Evolutionary conservation across 1,140 invertebrate species (phyloP).

Genomic region (Chrysopa pallens): DNA sequence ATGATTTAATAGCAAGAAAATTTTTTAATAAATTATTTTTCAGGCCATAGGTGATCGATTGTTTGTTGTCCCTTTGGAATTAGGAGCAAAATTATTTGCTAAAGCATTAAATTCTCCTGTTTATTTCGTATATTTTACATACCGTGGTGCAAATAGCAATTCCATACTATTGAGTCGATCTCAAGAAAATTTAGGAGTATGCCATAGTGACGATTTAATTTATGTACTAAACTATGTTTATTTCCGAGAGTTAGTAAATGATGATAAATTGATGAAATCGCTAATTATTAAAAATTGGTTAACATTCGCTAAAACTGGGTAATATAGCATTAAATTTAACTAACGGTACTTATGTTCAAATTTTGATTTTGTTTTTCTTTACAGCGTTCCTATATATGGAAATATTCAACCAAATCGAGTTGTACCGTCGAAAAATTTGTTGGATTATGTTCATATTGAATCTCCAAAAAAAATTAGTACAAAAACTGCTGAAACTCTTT

Average conservation of each 20-base stretch:
- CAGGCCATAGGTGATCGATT: constrained; percentile 37
- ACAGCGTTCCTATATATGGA: constrained; percentile 15
- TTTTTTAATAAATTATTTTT: not conserved
- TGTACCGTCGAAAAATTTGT: constrained; percentile 17
- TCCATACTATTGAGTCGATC: constrained; percentile 25
- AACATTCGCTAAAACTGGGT: constrained; percentile 33
- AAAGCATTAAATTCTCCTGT: constrained; percentile 29
- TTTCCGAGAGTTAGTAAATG: constrained; percentile 6
- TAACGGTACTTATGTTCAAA: no score
- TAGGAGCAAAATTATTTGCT: constrained; percentile 32
- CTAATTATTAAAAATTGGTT: constrained; percentile 30
- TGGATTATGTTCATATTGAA: constrained; percentile 29
- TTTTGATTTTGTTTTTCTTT: constrained; percentile 17
- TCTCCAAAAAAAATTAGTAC: constrained; percentile 24
- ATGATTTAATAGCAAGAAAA: no score
- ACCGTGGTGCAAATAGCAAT: constrained; percentile 29
- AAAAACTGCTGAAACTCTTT: constrained; percentile 25
- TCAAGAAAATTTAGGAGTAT: constrained; percentile 31
- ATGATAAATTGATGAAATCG: constrained; percentile 29
- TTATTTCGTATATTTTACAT: constrained; percentile 36
- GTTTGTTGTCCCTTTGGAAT: constrained; percentile 33
- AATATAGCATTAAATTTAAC: no score
- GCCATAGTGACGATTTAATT: constrained; percentile 36
- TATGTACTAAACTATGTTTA: constrained; percentile 20
- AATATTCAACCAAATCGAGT: constrained; percentile 17